Evolutionary conservation across 2,888 invertebrate genomes (phyloP), one percentile per base, ranked within the genome.

Genomic region (Eilema sororculum): DNA sequence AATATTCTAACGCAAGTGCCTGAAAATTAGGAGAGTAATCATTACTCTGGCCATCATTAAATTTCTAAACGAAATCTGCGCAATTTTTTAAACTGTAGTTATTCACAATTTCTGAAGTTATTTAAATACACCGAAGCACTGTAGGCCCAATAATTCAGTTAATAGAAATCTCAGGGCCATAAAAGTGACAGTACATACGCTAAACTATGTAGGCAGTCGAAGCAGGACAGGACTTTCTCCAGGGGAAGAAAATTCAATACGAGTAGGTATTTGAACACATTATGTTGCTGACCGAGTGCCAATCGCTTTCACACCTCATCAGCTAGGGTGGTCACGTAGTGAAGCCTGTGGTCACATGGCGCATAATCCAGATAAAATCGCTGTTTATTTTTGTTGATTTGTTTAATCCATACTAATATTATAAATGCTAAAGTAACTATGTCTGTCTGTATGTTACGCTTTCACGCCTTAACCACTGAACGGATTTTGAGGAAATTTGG

Each of bases 241-340:
- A 41, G 74, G 76, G 74, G 78, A 75, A 72, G 69, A 76, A 80
- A 79, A 77, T 74, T 76, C 65, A 60, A 57, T 69, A 77, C 76
- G 72, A 74, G 66, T 67, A 69, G 71, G 75, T 65, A 78, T 78
- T 69, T 62, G 66, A 73, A 37, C 76, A 67, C 75, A 84, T 82
- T 84, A 78, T 72, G 66, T 84, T 84, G 81, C 83, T 33, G 69
- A 33, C 28, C 74, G 68, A 74, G 80, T 78, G 71, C 75, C 79
- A 77, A 78, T 72, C 72, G 82, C 84, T 84, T 84, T 84, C 84
- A 37, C 57, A n/a, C 65, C 71, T 76, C 69, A 81, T 84, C 78
- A 65, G 46, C 16, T 58, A 84, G 71, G 74, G 9, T 52, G 20
- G 52, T 66, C 83, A 83, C 83, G 82, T 79, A 71, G 56, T 20